Evolutionary conservation across 2,113 vertebrate species (phyloP), one percentile per base, ranked within the genome.

Genomic region (Probosciger aterrimus): DNA sequence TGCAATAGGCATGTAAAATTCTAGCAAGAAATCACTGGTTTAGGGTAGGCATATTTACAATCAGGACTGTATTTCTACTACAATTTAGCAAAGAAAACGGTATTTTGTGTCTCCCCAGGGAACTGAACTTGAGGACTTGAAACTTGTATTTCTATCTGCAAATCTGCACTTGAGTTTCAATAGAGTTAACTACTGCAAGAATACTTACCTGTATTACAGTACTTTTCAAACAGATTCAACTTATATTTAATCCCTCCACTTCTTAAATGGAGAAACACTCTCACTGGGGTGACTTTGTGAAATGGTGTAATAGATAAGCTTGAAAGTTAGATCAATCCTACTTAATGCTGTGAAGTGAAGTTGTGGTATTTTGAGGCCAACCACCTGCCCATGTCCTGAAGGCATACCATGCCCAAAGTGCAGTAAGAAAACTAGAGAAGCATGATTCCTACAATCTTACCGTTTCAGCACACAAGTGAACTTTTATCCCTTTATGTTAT

Each of bases 1-100:
- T 94, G 49, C 43, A 94, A 70, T 17, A 82, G 55, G 44, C 1
- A 0, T 11, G 79, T 69, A 80, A 82, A 86, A 27, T 19, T 92
- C 44, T 18, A 87, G 24, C 5, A 41, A 79, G 31, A 93, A 93
- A 94, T 68, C 30, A 82, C 43, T 75, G 8, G 23, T 70, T 88
- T 83, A 78, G 4, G 20, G 8, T 82, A 89, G 41, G 92, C 50
- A 87, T 70, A 89, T 86, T 94, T 88, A 87, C 39, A 67, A 55
- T 65, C 64, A 86, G 15, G 96, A 82, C 28, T 78, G 13, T 86
- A 78, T 43, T 77, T 87, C 62, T 49, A 86, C 43, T 82, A 59
- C 20, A 93, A 87, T 95, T 95, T 82, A 92, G 90, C 85, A 91
- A 89, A 88, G 10, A 47, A 87, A 92, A 90, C 20, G 12, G 49